These are phyloP conservation scores for Pangasius sanitwongsei DNA, from an alignment of 2,797 vertebrate species.

Conservation along the genomic window DNA sequence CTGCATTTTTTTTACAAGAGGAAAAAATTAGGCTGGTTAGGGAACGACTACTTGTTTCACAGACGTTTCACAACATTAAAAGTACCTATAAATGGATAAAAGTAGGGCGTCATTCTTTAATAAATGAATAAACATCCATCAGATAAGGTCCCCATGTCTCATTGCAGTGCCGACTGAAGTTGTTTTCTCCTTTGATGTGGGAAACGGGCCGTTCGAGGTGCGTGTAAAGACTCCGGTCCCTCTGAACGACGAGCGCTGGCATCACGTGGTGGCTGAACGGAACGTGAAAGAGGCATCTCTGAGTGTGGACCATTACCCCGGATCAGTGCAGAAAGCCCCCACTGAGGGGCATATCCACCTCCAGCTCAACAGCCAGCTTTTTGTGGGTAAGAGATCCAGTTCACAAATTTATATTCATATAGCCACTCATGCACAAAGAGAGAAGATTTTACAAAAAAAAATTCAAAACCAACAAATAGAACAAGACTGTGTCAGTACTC, in stretches of 20 bases:
- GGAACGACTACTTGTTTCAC: not conserved
- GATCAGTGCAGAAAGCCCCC: constrained; percentile 75
- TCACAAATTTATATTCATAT: not conserved
- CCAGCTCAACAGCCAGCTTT: constrained; percentile 94
- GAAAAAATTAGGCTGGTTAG: not conserved
- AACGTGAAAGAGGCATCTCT: constrained; percentile 90
- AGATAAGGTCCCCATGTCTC: not conserved
- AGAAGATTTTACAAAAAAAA: not conserved
- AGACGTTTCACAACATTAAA: not conserved
- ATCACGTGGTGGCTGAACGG: constrained; percentile 84
- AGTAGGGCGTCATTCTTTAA: not conserved
- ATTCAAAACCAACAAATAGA: not conserved
- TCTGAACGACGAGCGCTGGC: constrained; percentile 91
- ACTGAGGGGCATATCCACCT: constrained; percentile 86
- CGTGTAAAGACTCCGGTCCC: constrained; percentile 70
- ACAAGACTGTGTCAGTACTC: not conserved
- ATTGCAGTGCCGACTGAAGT: constrained; percentile 84
- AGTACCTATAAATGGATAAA: not conserved
- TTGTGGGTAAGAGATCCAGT: constrained; percentile 83
- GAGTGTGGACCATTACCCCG: constrained; percentile 82
- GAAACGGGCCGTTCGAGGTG: constrained; percentile 88
- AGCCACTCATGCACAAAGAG: not conserved
- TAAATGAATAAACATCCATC: not conserved
- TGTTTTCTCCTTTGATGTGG: constrained; percentile 92
- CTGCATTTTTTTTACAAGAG: no score